Conservation (phyloP, 2,113 vertebrate species). For the Aix galericulata region DNA sequence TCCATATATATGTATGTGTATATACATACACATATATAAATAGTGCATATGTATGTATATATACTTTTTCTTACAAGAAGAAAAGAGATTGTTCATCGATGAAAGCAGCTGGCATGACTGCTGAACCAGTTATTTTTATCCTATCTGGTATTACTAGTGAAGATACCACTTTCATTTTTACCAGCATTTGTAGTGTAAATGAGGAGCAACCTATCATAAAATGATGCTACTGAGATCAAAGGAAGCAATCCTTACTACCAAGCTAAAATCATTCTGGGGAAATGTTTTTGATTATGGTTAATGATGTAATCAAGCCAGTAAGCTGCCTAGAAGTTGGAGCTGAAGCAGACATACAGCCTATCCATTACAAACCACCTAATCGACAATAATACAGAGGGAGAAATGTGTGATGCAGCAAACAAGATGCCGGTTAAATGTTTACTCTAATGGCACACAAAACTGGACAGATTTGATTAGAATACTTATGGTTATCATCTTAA, state of each 20-base stretch:
- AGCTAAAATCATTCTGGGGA: constrained; percentile 80
- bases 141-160: constrained; percentile 69
- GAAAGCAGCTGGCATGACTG: constrained; percentile 57
- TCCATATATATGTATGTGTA: not conserved
- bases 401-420: constrained; percentile 62
- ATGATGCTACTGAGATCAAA: constrained; percentile 81
- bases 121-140: constrained; percentile 73
- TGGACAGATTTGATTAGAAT: constrained; percentile 70
- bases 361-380: constrained; percentile 62
- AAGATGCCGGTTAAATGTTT: constrained; percentile 72
- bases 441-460: constrained; percentile 52
- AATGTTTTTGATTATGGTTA: constrained; percentile 84
- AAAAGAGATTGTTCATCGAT: constrained; percentile 51
- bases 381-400: constrained; percentile 14
- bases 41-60: not conserved
- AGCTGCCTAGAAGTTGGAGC: constrained; percentile 74
- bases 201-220: constrained; percentile 80
- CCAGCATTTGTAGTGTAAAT: constrained; percentile 83
- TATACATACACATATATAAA: not conserved
- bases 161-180: constrained; percentile 76
- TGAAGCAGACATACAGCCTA: constrained; percentile 66
- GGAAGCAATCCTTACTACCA: constrained; percentile 78
- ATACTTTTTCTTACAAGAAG: constrained; percentile 19
- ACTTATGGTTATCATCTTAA: constrained; percentile 47
- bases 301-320: constrained; percentile 85